phyloP scores from a whole-genome alignment of 2,113 vertebrate species.

The Percina caprodes region DNA sequence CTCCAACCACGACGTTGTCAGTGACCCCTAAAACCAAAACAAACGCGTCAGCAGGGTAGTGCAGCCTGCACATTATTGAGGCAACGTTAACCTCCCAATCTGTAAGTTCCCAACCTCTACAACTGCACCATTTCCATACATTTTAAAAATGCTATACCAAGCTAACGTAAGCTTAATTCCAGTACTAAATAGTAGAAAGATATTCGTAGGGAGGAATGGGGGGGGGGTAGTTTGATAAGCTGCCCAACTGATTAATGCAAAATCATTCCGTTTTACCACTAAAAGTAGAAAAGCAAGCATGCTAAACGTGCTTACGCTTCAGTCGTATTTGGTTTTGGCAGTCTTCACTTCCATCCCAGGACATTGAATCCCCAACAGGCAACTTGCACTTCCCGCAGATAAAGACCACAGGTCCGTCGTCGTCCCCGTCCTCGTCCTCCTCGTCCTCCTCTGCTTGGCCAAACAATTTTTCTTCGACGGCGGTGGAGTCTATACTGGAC shows the following conservation, averaged over 20 bases:
- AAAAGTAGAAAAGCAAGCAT: not conserved
- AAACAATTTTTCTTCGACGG: conserved; percentile 44
- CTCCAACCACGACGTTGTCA: conserved; percentile 75
- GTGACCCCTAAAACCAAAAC: conserved; percentile 75
- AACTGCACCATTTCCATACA: not conserved
- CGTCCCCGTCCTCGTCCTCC: conserved; percentile 27
- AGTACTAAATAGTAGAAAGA: not conserved
- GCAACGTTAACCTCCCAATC: rapidly evolving
- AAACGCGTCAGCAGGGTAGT: not conserved
- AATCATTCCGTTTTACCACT: not conserved
- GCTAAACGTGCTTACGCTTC: conserved; percentile 69
- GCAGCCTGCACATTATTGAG: not conserved
- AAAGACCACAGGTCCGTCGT: conserved; percentile 80
- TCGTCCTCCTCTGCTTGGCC: conserved; percentile 18
- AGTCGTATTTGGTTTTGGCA: conserved; percentile 76
- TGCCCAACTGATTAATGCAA: too few species aligned
- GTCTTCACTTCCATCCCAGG: conserved; percentile 83
- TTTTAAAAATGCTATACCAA: not conserved
- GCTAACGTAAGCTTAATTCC: not conserved
- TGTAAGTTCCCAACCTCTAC: not conserved
- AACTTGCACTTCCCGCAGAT: conserved; percentile 80
- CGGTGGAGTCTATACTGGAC: conserved; percentile 3
- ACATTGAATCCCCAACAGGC: conserved; percentile 80
- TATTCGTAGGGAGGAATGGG: not conserved
- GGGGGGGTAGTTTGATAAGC: not conserved